A percentile compares a stretch with the other conserved stretches of the same genome.
Evolutionary conservation across 2,888 invertebrate genomes (phyloP).

Genomic region (Eudemis profundana): DNA sequence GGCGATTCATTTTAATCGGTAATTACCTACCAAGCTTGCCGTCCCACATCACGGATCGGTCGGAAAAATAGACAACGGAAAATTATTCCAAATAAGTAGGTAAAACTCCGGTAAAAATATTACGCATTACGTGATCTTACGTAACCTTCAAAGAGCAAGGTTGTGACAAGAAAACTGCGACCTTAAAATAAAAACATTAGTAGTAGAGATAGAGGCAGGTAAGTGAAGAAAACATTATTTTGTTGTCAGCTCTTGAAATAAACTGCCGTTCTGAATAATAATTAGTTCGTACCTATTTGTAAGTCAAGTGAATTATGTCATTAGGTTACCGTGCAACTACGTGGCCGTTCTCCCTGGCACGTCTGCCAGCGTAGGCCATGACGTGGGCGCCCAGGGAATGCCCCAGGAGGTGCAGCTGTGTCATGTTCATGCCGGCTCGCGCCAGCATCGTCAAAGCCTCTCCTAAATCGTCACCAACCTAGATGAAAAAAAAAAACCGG

Average conservation of each 20-base stretch:
- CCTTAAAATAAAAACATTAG: conserved; percentile 28
- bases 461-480: conserved; percentile 68
- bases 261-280: conserved; percentile 20
- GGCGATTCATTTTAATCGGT: too few relatives aligned
- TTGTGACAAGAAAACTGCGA: conserved; percentile 20
- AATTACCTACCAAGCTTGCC: too few relatives aligned
- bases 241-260: conserved; percentile 14
- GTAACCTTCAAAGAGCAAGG: conserved; percentile 34
- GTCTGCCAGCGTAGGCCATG: conserved; percentile 71
- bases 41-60: not conserved
- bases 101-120: conserved; percentile 9
- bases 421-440: conserved; percentile 64
- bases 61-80: not conserved
- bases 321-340: conserved; percentile 66
- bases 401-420: conserved; percentile 70
- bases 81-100: conserved; percentile 12
- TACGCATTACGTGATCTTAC: not conserved
- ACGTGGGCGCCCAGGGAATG: conserved; percentile 79
- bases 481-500: conserved; percentile 41
- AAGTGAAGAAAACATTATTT: conserved; percentile 22
- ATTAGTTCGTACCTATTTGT: not conserved
- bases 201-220: conserved; percentile 9
- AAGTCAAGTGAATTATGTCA: conserved; percentile 13
- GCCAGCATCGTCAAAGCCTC: conserved; percentile 61
- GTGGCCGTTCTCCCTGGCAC: conserved; percentile 59